A percentile compares a stretch with the other conserved stretches of the same genome.
phyloP scores from a whole-genome alignment of 2,888 invertebrate species.

The Erebia ligea region DNA sequence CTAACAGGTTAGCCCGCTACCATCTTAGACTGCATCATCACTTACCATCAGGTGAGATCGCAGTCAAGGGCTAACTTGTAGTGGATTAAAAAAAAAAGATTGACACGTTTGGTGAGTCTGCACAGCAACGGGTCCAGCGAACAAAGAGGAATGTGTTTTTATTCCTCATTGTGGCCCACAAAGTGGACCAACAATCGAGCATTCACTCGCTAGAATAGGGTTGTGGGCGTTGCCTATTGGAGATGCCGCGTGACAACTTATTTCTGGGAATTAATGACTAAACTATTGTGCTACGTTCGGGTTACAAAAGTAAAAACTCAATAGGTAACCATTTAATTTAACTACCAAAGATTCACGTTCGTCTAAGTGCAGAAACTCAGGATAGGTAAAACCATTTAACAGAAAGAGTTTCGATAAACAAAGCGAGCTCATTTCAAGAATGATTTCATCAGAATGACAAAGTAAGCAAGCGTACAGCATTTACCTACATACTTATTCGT shows the following conservation, averaged over 20 bases:
- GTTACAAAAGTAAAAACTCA: background rate
- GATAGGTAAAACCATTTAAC: background rate
- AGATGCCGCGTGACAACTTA: conserved; percentile 21
- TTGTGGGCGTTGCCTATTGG: conserved; percentile 41
- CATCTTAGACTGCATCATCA: too few species aligned
- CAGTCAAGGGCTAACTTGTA: too few species aligned
- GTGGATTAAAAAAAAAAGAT: too few species aligned
- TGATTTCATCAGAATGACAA: background rate
- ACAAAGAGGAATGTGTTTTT: conserved; percentile 72
- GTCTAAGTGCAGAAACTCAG: too few species aligned
- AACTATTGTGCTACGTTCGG: background rate
- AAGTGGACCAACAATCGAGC: conserved; percentile 67
- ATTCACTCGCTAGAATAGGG: conserved; percentile 59
- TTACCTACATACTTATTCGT: background rate
- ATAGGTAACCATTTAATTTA: too few species aligned
- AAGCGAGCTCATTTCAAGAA: background rate
- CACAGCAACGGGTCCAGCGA: conserved; percentile 52
- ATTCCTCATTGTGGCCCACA: conserved; percentile 69
- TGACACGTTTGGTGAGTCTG: conserved; percentile 56
- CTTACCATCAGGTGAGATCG: too few species aligned
- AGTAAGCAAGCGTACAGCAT: background rate
- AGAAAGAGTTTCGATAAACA: background rate
- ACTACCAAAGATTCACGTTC: too few species aligned
- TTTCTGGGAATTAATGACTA: conserved; percentile 12
- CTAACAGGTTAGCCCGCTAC: too few species aligned